Conservation (phyloP, 2,797 vertebrate species). For the Apodemus agrarius region DNA sequence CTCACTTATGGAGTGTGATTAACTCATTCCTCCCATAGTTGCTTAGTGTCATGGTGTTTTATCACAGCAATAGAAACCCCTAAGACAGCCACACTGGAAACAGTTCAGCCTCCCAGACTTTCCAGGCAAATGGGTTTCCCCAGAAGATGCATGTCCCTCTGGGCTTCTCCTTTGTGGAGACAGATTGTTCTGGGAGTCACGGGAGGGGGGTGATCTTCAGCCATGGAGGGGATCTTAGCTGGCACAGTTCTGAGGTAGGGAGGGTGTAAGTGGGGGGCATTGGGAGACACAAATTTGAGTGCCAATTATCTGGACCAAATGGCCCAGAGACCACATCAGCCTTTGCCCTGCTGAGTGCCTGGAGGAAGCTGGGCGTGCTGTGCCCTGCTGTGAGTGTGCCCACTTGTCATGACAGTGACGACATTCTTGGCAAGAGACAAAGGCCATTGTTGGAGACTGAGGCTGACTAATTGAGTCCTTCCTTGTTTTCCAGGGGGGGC, state of each 20-base stretch:
- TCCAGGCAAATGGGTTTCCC: background rate
- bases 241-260: background rate
- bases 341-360: too few relatives aligned
- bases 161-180: background rate
- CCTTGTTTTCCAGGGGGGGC: conserved; percentile 88
- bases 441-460: background rate
- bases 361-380: too few relatives aligned
- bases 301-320: too few relatives aligned
- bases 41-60: background rate
- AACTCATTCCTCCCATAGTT: background rate
- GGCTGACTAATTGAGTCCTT: background rate
- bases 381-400: fast-evolving
- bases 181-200: background rate
- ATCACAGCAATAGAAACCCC: background rate
- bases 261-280: fast-evolving
- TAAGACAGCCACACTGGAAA: background rate
- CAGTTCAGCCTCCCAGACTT: background rate
- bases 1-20: background rate
- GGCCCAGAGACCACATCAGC: too few relatives aligned
- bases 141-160: background rate
- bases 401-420: fast-evolving
- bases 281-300: background rate
- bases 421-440: background rate
- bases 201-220: too few relatives aligned
- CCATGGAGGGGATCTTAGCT: background rate